phyloP scores from a whole-genome alignment of 1,140 invertebrate species.

The Drosophila eugracilis region DNA sequence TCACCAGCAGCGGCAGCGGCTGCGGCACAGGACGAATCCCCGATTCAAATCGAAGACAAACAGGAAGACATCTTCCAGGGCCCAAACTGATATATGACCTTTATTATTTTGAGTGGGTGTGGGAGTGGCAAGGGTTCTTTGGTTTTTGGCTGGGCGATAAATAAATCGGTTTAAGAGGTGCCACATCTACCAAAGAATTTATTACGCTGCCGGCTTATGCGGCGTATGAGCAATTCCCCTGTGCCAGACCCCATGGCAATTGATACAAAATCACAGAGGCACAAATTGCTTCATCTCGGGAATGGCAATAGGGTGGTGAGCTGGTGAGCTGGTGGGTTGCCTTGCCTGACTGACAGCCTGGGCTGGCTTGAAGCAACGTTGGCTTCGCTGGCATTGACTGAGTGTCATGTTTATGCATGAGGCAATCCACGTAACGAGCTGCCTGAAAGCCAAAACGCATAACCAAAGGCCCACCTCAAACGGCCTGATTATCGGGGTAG shows the following conservation, averaged over 20 bases:
- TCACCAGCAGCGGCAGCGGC: slow-evolving; percentile 41
- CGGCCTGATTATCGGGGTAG: slow-evolving; percentile 19
- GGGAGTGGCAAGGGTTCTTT: slow-evolving; percentile 23
- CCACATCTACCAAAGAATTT: slow-evolving; percentile 24
- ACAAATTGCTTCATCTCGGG: slow-evolving; percentile 66
- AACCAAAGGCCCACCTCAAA: slow-evolving; percentile 2
- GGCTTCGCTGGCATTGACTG: slow-evolving; percentile 48
- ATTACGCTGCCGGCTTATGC: slow-evolving; percentile 35
- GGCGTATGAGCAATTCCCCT: slow-evolving; percentile 45
- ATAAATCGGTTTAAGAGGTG: slow-evolving; percentile 54
- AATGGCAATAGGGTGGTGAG: no score
- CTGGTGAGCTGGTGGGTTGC: no score
- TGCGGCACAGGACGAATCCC: no score
- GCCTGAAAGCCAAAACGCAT: slow-evolving; percentile 41
- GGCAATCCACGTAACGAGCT: slow-evolving; percentile 52
- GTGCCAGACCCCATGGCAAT: slow-evolving; percentile 42
- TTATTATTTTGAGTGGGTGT: slow-evolving; percentile 39
- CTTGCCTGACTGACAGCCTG: no score
- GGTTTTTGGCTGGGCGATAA: slow-evolving; percentile 36
- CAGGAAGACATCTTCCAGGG: slow-evolving; percentile 26
- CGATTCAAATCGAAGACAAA: slow-evolving; percentile 52
- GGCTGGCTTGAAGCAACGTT: no score
- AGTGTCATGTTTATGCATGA: slow-evolving; percentile 79
- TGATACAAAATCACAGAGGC: slow-evolving; percentile 76
- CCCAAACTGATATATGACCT: slow-evolving; percentile 53